These are phyloP conservation scores for Drepana arcuata DNA, from an alignment of 1,140 invertebrate species.

Conservation along the genomic window DNA sequence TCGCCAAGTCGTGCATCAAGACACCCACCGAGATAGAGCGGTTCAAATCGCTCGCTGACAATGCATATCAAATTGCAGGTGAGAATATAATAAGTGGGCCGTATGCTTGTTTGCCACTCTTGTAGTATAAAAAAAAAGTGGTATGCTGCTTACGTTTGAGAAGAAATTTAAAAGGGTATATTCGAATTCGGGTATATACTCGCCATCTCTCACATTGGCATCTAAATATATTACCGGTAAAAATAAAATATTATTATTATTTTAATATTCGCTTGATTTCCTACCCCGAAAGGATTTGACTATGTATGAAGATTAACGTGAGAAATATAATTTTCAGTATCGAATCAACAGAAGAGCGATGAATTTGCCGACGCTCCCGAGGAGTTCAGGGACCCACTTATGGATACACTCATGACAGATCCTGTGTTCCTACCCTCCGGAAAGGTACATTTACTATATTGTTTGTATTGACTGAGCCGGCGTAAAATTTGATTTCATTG, in stretches of 20 bases:
- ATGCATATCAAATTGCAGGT: slow-evolving; percentile 83
- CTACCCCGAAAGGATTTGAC: no score
- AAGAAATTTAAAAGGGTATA: no score
- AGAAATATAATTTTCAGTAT: no score
- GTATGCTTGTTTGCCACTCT: no score
- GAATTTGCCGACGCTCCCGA: slow-evolving; percentile 97
- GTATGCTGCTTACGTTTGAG: no score
- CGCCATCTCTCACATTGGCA: no score
- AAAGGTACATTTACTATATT: slow-evolving; percentile 62
- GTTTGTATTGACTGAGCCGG: background rate
- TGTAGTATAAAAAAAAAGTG: background rate
- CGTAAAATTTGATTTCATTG: no score
- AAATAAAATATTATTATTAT: no score
- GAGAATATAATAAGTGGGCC: slow-evolving; percentile 1
- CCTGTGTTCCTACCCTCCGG: slow-evolving; percentile 95
- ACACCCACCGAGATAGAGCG: slow-evolving; percentile 85
- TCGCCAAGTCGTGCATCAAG: slow-evolving; percentile 88
- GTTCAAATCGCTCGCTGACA: slow-evolving; percentile 85
- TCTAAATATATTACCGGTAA: no score
- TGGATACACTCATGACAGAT: slow-evolving; percentile 98
- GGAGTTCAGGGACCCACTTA: slow-evolving; percentile 96
- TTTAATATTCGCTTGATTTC: no score
- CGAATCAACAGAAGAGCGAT: slow-evolving; percentile 89
- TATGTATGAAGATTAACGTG: no score
- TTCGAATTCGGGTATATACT: no score